Evolutionary conservation across 2,797 vertebrate genomes (phyloP).

Genomic region (Coranthus polyacanthus): DNA sequence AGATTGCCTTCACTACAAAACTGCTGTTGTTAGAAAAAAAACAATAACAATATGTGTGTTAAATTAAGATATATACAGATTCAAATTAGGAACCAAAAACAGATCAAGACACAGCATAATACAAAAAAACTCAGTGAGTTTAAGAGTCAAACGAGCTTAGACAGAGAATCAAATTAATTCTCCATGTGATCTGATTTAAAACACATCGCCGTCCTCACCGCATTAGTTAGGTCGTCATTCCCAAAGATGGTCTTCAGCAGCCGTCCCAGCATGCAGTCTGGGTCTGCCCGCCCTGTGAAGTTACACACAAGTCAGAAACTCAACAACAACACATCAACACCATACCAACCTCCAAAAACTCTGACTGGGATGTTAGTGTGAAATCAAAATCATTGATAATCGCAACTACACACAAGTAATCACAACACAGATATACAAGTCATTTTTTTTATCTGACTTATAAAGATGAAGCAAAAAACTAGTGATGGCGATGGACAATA

Average conservation of each 20-base stretch:
- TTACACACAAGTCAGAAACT: neutral
- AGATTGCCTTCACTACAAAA: too few relatives aligned
- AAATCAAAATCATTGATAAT: too few relatives aligned
- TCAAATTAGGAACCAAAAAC: too few relatives aligned
- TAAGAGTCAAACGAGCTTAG: neutral
- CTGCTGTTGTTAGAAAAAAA: too few relatives aligned
- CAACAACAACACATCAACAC: neutral
- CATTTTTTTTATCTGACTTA: neutral
- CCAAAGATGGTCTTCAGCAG: constrained; percentile 95
- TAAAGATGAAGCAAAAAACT: neutral
- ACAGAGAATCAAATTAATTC: neutral
- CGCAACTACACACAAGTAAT: too few relatives aligned
- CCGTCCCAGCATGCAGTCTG: constrained; percentile 95
- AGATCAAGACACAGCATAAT: too few relatives aligned
- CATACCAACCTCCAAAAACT: too few relatives aligned
- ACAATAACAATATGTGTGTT: too few relatives aligned
- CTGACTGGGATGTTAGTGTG: too few relatives aligned
- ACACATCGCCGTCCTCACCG: constrained; percentile 78
- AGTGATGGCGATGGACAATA: neutral
- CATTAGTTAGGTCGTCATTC: constrained; percentile 96
- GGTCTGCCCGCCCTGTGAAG: constrained; percentile 91
- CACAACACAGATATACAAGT: neutral
- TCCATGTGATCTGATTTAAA: neutral
- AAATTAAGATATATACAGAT: too few relatives aligned
- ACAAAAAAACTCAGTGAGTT: too few relatives aligned